A percentile compares a stretch with the other conserved stretches of the same genome.
phyloP scores from a whole-genome alignment of 2,888 invertebrate genomes.

The Eupelmus urozonus region DNA sequence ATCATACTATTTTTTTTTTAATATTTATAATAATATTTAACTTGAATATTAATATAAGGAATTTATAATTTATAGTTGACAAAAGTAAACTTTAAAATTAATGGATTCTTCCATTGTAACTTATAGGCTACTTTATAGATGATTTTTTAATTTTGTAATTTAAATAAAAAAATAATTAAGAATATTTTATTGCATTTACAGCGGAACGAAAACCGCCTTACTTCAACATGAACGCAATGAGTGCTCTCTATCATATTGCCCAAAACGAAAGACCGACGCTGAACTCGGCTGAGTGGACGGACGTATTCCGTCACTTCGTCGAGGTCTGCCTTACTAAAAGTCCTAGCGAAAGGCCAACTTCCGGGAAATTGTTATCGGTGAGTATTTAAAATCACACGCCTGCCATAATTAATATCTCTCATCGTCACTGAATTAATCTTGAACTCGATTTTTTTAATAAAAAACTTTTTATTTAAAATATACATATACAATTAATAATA shows the following conservation, averaged over 20 bases:
- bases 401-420: slow-evolving; percentile 53
- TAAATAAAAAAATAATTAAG: not conserved
- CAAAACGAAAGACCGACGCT: slow-evolving; percentile 98
- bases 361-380: slow-evolving; percentile 87
- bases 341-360: slow-evolving; percentile 92
- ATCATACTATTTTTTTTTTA: not conserved
- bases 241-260: slow-evolving; percentile 99
- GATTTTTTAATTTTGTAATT: not conserved
- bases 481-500: not conserved
- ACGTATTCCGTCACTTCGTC: slow-evolving; percentile 95
- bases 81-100: too few relatives aligned
- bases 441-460: slow-evolving; percentile 9
- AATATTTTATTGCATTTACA: slow-evolving; percentile 70
- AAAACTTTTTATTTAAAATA: slow-evolving; percentile 1
- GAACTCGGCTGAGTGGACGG: slow-evolving; percentile 92
- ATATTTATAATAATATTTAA: not conserved
- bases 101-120: too few relatives aligned
- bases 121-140: not conserved
- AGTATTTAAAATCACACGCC: slow-evolving; percentile 63
- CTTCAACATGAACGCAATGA: slow-evolving; percentile 99
- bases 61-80: too few relatives aligned
- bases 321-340: slow-evolving; percentile 96
- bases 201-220: slow-evolving; percentile 99
- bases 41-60: not conserved
- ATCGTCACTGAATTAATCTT: slow-evolving; percentile 41